Percentiles rank a stretch among this genome's conserved stretches.
Conservation (phyloP, 2,888 invertebrate genomes). For the Noctua comes region DNA sequence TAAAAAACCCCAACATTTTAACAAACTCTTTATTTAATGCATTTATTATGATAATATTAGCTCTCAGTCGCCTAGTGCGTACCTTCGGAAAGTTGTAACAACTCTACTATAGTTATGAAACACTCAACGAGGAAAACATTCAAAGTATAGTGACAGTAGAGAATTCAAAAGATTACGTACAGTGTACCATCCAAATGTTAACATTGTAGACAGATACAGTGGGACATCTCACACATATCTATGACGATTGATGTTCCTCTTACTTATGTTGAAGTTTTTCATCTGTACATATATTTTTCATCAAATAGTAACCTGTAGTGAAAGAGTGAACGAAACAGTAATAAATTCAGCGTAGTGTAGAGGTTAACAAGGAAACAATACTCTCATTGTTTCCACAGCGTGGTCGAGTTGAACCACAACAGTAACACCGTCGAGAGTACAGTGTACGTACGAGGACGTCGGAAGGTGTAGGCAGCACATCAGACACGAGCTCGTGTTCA, state of each 20-base stretch:
- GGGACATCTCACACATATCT: constrained; percentile 18
- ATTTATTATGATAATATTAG: constrained; percentile 90
- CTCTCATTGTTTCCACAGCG: constrained; percentile 34
- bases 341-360: constrained; percentile 44
- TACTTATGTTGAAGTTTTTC: not conserved
- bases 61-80: constrained; percentile 91
- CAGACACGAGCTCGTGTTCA: constrained; percentile 75
- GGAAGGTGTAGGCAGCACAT: constrained; percentile 78
- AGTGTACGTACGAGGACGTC: constrained; percentile 52
- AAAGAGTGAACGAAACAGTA: constrained; percentile 40
- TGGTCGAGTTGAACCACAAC: constrained; percentile 29
- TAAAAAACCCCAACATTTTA: constrained; percentile 82
- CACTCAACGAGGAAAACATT: constrained; percentile 70
- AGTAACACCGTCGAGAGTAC: constrained; percentile 46
- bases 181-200: constrained; percentile 58
- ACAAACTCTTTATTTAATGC: constrained; percentile 90
- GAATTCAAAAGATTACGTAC: constrained; percentile 71
- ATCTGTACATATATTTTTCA: constrained; percentile 2
- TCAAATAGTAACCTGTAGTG: constrained; percentile 24
- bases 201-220: constrained; percentile 32
- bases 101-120: constrained; percentile 79
- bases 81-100: constrained; percentile 90
- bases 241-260: not conserved
- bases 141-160: constrained; percentile 68
- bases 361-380: constrained; percentile 42